Evolutionary conservation across 1,140 invertebrate species (phyloP).

Genomic region (Cydia fagiglandana): DNA sequence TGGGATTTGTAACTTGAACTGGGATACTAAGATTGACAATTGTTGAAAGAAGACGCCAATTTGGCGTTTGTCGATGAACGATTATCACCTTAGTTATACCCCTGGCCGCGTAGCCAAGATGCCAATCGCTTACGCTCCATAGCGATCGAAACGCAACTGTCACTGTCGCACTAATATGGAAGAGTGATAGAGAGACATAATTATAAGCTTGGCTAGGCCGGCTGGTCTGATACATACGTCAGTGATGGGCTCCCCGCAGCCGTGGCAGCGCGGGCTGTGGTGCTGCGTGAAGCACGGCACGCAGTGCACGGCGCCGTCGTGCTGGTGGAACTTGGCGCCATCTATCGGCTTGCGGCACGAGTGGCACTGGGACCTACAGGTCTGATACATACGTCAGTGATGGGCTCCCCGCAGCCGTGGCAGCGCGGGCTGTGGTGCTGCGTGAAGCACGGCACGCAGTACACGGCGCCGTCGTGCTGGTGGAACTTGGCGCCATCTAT

Average conservation of each 20-base stretch:
- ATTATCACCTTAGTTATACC: too few species aligned
- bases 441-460: conserved; percentile 87
- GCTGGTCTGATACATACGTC: conserved; percentile 77
- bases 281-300: conserved; percentile 86
- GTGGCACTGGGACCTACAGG: conserved; percentile 78
- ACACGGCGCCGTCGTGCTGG: conserved; percentile 82
- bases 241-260: conserved; percentile 87
- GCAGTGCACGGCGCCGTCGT: conserved; percentile 85
- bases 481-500: conserved; percentile 75
- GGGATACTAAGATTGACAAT: too few species aligned
- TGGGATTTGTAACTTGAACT: too few species aligned
- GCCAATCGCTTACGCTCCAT: too few species aligned
- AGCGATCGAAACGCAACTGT: too few species aligned
- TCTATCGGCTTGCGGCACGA: conserved; percentile 82
- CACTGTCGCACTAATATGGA: too few species aligned
- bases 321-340: conserved; percentile 74
- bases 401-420: conserved; percentile 86
- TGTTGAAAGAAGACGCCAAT: too few species aligned
- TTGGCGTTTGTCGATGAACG: too few species aligned
- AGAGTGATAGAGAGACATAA: too few species aligned
- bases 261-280: conserved; percentile 89
- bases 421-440: conserved; percentile 89
- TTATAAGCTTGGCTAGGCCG: too few species aligned
- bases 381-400: conserved; percentile 81
- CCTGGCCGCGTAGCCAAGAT: too few species aligned